These are phyloP conservation scores for Mechanitis messenoides DNA, from an alignment of 2,888 invertebrate genomes.

Conservation along the genomic window DNA sequence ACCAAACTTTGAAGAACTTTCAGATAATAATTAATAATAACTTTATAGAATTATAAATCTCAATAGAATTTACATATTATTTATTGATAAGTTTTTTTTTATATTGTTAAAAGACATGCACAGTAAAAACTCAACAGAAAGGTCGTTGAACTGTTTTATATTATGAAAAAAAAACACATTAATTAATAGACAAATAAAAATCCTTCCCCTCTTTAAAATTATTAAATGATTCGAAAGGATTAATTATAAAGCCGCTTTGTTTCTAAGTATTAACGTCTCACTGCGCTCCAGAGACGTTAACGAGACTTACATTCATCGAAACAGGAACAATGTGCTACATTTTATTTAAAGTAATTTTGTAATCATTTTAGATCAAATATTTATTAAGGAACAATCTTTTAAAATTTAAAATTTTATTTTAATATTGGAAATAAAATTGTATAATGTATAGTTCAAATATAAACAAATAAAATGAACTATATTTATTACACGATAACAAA, in stretches of 20 bases:
- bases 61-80: no score
- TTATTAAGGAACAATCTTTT: no score
- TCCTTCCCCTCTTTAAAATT: not conserved
- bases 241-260: not conserved
- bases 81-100: no score
- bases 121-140: no score
- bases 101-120: no score
- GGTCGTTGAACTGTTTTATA: no score
- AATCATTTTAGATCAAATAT: constrained; percentile 7
- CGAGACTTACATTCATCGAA: constrained; percentile 15
- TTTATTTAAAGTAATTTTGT: constrained; percentile 8
- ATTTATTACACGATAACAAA: constrained; percentile 11
- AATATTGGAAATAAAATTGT: no score
- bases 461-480: constrained; percentile 4
- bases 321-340: constrained; percentile 9
- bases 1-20: no score
- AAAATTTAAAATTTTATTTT: no score
- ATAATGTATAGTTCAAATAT: not conserved
- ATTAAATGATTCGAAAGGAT: not conserved
- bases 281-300: constrained; percentile 8
- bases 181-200: not conserved
- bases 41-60: no score
- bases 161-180: no score
- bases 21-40: no score
- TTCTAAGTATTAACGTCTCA: constrained; percentile 3